phyloP scores from a whole-genome alignment of 2,113 vertebrate species.

The Sinosuthora webbiana region DNA sequence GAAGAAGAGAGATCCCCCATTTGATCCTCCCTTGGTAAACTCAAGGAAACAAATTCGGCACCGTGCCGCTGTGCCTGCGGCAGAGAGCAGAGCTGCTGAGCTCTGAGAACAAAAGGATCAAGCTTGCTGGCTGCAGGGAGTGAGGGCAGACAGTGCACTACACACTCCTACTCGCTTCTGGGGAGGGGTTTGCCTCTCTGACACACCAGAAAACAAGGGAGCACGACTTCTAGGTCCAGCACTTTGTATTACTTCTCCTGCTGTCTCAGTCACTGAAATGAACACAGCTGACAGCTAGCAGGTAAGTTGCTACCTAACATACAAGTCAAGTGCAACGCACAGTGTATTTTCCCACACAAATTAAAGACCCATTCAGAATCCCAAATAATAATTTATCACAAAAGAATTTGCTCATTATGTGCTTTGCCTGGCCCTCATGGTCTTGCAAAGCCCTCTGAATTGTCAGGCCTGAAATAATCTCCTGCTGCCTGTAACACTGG shows the following conservation, averaged over 20 bases:
- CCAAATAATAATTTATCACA: constrained; percentile 67
- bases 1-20: neutral
- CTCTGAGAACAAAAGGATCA: neutral
- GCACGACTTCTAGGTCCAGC: neutral
- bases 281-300: neutral
- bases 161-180: accelerated
- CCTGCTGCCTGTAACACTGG: constrained; percentile 50
- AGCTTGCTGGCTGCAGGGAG: neutral
- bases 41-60: neutral
- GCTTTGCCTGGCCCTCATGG: constrained; percentile 18
- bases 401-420: constrained; percentile 65
- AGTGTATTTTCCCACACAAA: constrained; percentile 10
- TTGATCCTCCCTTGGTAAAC: neutral
- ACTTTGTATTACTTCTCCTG: neutral
- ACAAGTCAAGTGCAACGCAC: neutral
- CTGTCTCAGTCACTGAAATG: neutral
- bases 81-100: neutral
- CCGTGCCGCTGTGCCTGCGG: neutral
- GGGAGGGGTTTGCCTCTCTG: neutral
- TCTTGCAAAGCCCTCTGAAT: constrained; percentile 54
- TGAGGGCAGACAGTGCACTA: neutral
- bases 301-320: neutral
- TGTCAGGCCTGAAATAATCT: constrained; percentile 66
- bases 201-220: neutral
- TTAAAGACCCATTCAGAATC: constrained; percentile 53